Conservation (phyloP, 1,140 invertebrate genomes). For the Euglossa dilemma region DNA sequence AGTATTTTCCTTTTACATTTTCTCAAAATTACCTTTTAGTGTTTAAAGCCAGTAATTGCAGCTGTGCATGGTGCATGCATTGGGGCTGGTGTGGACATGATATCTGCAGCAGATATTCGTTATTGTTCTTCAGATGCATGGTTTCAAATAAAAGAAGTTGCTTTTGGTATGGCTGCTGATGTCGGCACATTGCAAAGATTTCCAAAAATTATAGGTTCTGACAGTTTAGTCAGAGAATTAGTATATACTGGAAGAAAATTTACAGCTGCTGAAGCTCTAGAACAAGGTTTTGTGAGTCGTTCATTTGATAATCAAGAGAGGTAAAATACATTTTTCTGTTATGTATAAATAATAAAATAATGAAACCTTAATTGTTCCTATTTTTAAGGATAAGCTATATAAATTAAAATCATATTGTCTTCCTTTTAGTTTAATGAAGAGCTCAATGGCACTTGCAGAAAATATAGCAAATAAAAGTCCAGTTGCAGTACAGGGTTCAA, state of each 20-base stretch:
- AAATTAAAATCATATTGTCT: conserved; percentile 36
- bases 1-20: conserved; percentile 27
- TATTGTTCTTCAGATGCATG: conserved; percentile 95
- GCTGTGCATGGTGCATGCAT: conserved; percentile 95
- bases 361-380: conserved; percentile 7
- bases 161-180: conserved; percentile 95
- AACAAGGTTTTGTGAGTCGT: conserved; percentile 89
- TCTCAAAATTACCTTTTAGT: conserved; percentile 82
- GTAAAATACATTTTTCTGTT: conserved; percentile 76
- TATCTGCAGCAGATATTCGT: conserved; percentile 94
- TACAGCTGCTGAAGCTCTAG: conserved; percentile 89
- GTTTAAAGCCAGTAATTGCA: conserved; percentile 94
- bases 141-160: conserved; percentile 96
- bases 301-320: conserved; percentile 88
- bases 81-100: conserved; percentile 94
- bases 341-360: conserved; percentile 11
- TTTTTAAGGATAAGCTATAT: conserved; percentile 17
- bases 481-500: conserved; percentile 95
- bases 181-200: conserved; percentile 96
- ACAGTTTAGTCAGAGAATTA: conserved; percentile 93
- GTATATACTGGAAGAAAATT: conserved; percentile 94
- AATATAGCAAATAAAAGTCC: conserved; percentile 95
- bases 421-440: conserved; percentile 85
- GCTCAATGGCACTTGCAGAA: conserved; percentile 89
- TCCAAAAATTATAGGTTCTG: conserved; percentile 95